Evolutionary conservation across 2,888 invertebrate genomes (phyloP), one percentile per base, ranked within the genome.

Genomic region (Drosophila glabriapex): DNA sequence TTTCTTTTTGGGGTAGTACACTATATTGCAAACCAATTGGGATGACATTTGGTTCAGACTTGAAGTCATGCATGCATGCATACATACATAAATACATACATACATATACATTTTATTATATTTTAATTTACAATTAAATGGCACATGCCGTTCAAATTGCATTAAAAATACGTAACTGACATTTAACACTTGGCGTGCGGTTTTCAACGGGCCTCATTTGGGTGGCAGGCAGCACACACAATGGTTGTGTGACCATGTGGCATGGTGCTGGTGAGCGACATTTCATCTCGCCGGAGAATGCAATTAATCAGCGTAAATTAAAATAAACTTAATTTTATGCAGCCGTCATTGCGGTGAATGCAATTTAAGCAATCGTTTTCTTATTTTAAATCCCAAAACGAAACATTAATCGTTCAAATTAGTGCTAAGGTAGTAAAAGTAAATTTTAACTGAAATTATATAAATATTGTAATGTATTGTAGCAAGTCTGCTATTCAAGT

Each of bases 221-320:
- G 61, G 33, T n/a, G 53, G 49, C 46, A 25, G 53, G 49, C 46
- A 46, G 9, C 46, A 7, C 46, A 46, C 46, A 7, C 14, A 66
- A 53, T 53, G 28, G 60, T 52, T 52, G 62, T 50, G 49, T 31
- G 55, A 19, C 64, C 69, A 37, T 68, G 54, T 59, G 74, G 25
- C 50, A 19, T 41, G 33, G 22, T 46, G 53, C 53, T 35, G 46
- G 58, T 54, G 64, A 31, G 33, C 65, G 68, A 68, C 72, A 76
- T 80, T 80, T 84, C 65, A 71, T 72, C 68, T 70, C 54, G 69
- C 61, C 73, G 78, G 89, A 84, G 84, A 84, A 87, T 79, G 86
- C 89, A 87, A 90, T 90, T 90, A 90, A 90, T 90, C 90, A 90
- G 73, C 77, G 71, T 37, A 80, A 90, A 89, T 90, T 88, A 82